These are phyloP conservation scores for Coptodon bakossiorum DNA, from an alignment of 2,113 vertebrate species.

Conservation along the genomic window DNA sequence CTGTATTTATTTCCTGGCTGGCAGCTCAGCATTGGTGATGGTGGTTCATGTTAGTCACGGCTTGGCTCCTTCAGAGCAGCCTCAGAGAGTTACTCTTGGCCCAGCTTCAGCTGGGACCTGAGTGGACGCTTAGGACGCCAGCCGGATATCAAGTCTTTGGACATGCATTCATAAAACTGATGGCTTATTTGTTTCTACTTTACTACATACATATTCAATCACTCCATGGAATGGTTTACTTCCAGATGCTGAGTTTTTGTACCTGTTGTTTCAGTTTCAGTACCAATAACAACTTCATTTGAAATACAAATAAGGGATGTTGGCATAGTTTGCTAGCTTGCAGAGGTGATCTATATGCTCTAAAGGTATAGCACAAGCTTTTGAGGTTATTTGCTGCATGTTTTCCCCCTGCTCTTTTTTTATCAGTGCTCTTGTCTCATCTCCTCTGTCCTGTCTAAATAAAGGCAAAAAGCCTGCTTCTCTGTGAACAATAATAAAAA, in stretches of 20 bases:
- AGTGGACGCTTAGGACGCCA: background rate
- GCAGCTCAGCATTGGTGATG: conserved; percentile 23
- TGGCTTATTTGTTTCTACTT: background rate
- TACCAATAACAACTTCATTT: background rate
- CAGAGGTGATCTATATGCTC: background rate
- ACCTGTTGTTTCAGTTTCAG: background rate
- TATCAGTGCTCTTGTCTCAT: background rate
- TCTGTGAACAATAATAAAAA: background rate
- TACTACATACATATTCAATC: background rate
- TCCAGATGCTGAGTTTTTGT: background rate
- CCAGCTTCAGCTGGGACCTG: conserved; percentile 1
- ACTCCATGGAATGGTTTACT: background rate
- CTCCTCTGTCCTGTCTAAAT: background rate
- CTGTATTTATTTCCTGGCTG: conserved; percentile 49
- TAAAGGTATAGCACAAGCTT: background rate
- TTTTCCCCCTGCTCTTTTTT: background rate
- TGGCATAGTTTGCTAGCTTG: background rate
- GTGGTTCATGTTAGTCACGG: conserved; percentile 60
- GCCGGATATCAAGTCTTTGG: conserved; percentile 42
- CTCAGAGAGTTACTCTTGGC: conserved; percentile 38
- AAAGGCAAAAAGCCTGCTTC: background rate
- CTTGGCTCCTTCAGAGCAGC: conserved; percentile 25
- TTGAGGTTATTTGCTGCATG: background rate
- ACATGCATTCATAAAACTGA: conserved; percentile 26
- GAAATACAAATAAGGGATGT: background rate